phyloP scores from a whole-genome alignment of 2,888 invertebrate genomes.

The Merodon equestris region DNA sequence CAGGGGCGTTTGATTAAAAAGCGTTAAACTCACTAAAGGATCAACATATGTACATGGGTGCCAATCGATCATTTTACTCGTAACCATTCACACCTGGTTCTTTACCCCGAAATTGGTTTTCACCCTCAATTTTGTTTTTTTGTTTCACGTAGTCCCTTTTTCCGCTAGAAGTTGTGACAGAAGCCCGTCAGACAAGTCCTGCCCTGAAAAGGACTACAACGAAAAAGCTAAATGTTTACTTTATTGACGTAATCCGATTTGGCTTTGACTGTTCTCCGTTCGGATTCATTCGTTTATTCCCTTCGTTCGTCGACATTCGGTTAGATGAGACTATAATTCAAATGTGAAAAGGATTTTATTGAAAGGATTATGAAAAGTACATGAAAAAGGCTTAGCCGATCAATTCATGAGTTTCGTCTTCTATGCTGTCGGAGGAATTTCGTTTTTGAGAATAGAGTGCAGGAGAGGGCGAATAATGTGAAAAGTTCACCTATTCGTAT shows the following conservation, averaged over 20 bases:
- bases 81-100: too few species aligned
- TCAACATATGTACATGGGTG: too few species aligned
- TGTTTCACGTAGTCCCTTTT: too few species aligned
- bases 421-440: constrained; percentile 5
- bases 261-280: constrained; percentile 38
- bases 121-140: too few species aligned
- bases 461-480: background rate
- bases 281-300: background rate
- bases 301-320: background rate
- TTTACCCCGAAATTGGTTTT: too few species aligned
- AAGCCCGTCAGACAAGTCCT: background rate
- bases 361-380: constrained; percentile 68
- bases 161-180: too few species aligned
- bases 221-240: constrained; percentile 56
- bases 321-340: constrained; percentile 35
- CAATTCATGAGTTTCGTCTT: constrained; percentile 50
- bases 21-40: too few species aligned
- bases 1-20: background rate
- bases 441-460: constrained; percentile 10
- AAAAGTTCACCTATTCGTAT: background rate
- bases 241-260: constrained; percentile 62
- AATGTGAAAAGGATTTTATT: constrained; percentile 63
- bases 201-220: constrained; percentile 25
- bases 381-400: constrained; percentile 62
- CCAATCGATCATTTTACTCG: too few species aligned